These are phyloP conservation scores for Mormoops blainvillei DNA, from an alignment of 2,113 vertebrate species.

Conservation along the genomic window DNA sequence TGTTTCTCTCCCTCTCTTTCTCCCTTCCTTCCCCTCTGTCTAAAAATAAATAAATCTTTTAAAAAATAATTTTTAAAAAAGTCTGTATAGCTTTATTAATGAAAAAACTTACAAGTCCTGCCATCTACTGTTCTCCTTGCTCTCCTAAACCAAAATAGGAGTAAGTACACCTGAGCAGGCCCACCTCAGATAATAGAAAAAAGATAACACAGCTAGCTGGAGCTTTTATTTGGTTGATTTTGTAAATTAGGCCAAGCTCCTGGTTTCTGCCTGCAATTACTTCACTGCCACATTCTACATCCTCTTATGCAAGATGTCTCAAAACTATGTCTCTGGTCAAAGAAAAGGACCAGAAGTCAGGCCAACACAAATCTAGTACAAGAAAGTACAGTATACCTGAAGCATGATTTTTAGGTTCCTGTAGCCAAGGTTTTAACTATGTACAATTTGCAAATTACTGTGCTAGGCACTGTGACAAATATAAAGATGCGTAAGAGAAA, in stretches of 20 bases:
- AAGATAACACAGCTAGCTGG: neutral
- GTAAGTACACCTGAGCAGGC: neutral
- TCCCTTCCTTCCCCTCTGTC: too few relatives aligned
- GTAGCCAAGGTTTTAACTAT: neutral
- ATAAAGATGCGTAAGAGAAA: neutral
- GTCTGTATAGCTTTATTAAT: neutral
- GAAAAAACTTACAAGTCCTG: neutral
- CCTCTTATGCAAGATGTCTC: neutral
- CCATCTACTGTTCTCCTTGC: neutral
- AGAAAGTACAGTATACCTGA: neutral
- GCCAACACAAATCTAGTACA: conserved; percentile 16
- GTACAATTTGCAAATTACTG: neutral
- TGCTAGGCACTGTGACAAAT: neutral
- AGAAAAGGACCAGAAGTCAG: neutral
- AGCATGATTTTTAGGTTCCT: conserved; percentile 15
- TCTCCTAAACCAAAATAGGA: conserved; percentile 22
- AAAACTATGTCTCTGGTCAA: neutral
- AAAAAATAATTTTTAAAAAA: too few relatives aligned
- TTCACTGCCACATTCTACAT: conserved; percentile 30
- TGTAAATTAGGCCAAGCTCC: neutral
- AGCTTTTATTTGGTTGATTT: conserved; percentile 29
- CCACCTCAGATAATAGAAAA: neutral
- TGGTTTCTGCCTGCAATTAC: neutral
- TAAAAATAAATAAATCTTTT: too few relatives aligned
- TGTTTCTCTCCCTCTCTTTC: too few relatives aligned